Base-by-base conservation (phyloP, 2,888 invertebrate genomes). In the Platerodrilus igneus region DNA sequence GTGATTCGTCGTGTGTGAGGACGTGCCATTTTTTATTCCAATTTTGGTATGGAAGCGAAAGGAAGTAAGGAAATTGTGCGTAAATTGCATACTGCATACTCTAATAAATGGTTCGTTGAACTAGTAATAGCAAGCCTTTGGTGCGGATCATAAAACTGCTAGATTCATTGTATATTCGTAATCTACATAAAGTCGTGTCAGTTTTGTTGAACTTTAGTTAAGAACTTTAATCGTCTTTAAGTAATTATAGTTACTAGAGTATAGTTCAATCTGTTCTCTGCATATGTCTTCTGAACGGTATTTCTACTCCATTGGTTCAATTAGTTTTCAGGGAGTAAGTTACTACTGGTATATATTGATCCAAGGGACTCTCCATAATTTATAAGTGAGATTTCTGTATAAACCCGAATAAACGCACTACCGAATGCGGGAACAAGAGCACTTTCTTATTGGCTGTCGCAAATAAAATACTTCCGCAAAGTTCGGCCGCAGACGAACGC, bases 391-490 rank as follows among this genome's bases (percentile, higher is more conserved):
- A 55, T 55, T 53, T 52, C 48, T 44, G 42, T 42, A 48, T 50
- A 50, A 52, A 52, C 45, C 47, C 46, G 52, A 53, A 53, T 53
- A 52, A 53, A 52, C 50, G 49, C 46, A 53, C 49, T 49, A 45
- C 47, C 44, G 47, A 51, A 51, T 51, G 41, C 49, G 47, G 50
- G 40, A 52, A 50, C 50, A 53, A 41, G 46, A 27, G 25, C 40
- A 45, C 46, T 51, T 52, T 55, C 53, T 52, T 55, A 58, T 57
- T 54, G 54, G 54, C 52, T 57, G 56, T 57, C 56, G 55, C 52
- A 50, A 56, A 53, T 58, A 58, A 59, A 59, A 58, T 59, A 55
- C 55, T 55, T 52, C 58, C 56, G 51, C 56, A 57, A 59, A 59
- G 56, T 57, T 59, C 53, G 52, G 55, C 55, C 58, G 51, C 57